Base-by-base conservation (phyloP, 1,140 invertebrate species). In the Doryteuthis pealeii region DNA sequence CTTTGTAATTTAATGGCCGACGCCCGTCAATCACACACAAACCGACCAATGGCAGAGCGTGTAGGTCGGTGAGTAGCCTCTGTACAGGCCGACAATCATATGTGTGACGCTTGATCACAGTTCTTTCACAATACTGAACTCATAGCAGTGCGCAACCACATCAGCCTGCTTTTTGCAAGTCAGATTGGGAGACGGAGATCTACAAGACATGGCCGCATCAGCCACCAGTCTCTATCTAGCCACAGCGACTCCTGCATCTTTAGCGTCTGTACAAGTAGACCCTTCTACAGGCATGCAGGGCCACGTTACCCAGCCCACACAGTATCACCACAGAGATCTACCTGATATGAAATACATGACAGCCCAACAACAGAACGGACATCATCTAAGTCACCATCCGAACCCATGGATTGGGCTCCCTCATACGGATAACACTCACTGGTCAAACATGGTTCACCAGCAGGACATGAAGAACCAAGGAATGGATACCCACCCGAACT, bases 311-410 rank as follows among this genome's bases (percentile, higher is more conserved):
- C 80, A 83, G 70, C 76, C 78, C 33, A 76, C 75, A 54, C 77
- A 79, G 65, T 82, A 81, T 77, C 76, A 78, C 28, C 81, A 79
- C 26, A 72, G 82, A 35, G 86, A 89, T 70, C 80, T 85, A 91
- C 93, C 84, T 91, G 95, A 97, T 87, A 96, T 97, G 94, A 97
- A 97, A 89, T 97, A 97, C 88, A 92, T 95, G 91, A 92, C 94
- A 73, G 91, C 92, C 72, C 84, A 84, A 58, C 81, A 84, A 62
- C 85, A 87, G 73, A 91, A 94, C 89, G 87, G 92, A 79, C 86
- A 93, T 85, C 90, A 93, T 84, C 88, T 92, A 87, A 90, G 90
- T 43, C 82, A 83, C 71, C 86, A 83, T 68, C 89, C 90, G 74
- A 95, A 94, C 88, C 94, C 94, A 0, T 96, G 95, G 95, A 92